A percentile compares a stretch with the other conserved stretches of the same genome.
Conservation (phyloP, 2,113 vertebrate species). For the Datnioides undecimradiatus region DNA sequence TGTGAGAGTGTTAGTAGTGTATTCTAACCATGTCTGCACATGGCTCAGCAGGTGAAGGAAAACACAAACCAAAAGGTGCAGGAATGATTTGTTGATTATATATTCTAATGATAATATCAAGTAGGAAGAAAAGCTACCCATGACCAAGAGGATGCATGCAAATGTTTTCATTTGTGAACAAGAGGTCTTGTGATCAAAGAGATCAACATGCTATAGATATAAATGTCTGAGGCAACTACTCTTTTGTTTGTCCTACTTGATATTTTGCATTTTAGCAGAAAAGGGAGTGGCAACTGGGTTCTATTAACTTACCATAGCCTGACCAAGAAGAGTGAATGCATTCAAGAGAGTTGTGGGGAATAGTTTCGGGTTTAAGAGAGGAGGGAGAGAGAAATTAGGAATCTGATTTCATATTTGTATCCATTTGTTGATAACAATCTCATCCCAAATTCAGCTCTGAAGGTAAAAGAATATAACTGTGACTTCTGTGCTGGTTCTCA, state of each 20-base stretch:
- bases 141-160: constrained; percentile 62
- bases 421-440: constrained; percentile 57
- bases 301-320: constrained; percentile 95
- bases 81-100: constrained; percentile 12
- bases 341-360: constrained; percentile 89
- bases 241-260: constrained; percentile 64
- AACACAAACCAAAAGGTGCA: constrained; percentile 25
- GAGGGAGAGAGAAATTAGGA: constrained; percentile 80
- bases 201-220: constrained; percentile 45
- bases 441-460: constrained; percentile 47
- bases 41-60: constrained; percentile 30
- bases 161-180: constrained; percentile 25
- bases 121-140: constrained; percentile 58
- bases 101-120: constrained; percentile 54
- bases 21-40: constrained; percentile 7
- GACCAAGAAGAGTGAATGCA: constrained; percentile 87
- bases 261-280: constrained; percentile 52
- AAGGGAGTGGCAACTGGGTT: constrained; percentile 66
- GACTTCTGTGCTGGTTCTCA: constrained; percentile 19
- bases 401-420: constrained; percentile 65
- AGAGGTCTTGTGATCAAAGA: constrained; percentile 18
- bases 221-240: constrained; percentile 18
- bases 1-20: constrained; percentile 52
- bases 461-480: constrained; percentile 20
- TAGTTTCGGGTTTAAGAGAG: constrained; percentile 84